These are phyloP conservation scores for Abrostola tripartita DNA, from an alignment of 2,888 invertebrate species.

Conservation along the genomic window DNA sequence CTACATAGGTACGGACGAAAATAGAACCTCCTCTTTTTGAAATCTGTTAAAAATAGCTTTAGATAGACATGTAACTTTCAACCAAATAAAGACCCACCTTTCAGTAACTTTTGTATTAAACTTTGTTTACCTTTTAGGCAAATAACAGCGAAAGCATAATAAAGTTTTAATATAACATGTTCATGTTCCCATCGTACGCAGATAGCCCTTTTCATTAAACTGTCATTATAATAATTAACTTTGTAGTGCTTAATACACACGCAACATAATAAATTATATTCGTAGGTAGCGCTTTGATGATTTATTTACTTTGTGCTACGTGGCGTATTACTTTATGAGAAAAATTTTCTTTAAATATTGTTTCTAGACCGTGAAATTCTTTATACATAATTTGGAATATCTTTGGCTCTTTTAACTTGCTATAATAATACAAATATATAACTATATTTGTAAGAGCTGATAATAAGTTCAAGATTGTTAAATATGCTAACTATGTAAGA, in stretches of 20 bases:
- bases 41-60: no score
- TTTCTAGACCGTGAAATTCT: not conserved
- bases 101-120: no score
- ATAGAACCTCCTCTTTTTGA: no score
- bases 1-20: no score
- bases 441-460: no score
- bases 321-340: not conserved
- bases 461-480: no score
- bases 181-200: constrained; percentile 21
- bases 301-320: constrained; percentile 30
- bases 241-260: constrained; percentile 32
- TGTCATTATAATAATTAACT: constrained; percentile 53
- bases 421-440: no score
- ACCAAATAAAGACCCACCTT: no score
- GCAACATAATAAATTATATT: constrained; percentile 35
- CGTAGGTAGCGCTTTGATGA: constrained; percentile 26
- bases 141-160: constrained; percentile 2
- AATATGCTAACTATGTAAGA: no score
- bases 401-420: not conserved
- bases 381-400: not conserved
- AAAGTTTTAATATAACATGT: constrained; percentile 12
- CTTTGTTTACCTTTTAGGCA: not conserved
- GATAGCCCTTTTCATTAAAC: constrained; percentile 49
- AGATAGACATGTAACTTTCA: no score
- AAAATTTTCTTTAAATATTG: not conserved